Evolutionary conservation across 1,140 invertebrate species (phyloP), one percentile per base, ranked within the genome.

Genomic region (Drosophila simulans): DNA sequence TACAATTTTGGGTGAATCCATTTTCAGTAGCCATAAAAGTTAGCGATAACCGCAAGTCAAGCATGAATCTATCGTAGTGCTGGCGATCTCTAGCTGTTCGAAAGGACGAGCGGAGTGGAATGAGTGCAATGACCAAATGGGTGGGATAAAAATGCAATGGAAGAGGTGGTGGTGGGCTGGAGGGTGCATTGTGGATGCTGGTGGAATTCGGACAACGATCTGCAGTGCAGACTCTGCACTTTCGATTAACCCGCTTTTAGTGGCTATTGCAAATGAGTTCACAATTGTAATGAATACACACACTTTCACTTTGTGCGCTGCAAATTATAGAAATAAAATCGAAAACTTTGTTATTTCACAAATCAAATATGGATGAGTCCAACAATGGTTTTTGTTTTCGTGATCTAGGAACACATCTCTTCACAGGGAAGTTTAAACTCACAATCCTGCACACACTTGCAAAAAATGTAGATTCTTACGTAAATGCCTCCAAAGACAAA

Each of bases 251-350:
- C 70, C 84, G 60, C 84, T 83, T 89, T 77, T 80, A 68, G 60
- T 71, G 84, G 73, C 76, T 89, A 80, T 68, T 89, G 84, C 80
- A 89, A 89, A 89, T 89, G 62, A 48, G 69, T 77, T 73, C 84
- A 89, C 85, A 89, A 89, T 89, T 89, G 85, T 80, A 17, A 17
- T 17, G 1, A 17, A 17, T 17, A 17, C 17, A 17, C 17, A 88
- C 80, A 88, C 54, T 80, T 45, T 77, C 54, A 62, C 71, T 72
- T 77, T 80, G 84, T 89, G 84, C 84, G 77, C 84, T 89, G 84
- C 69, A 89, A 89, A 89, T 89, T 89, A 88, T 88, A 88, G 59
- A 75, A 75, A 75, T n/a, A 62, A 83, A 89, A 89, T 83, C 60
- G 69, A 58, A 77, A 78, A 77, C 80, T 80, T 17, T 68, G 63